Conservation (phyloP, 2,797 vertebrate genomes). For the Micrastur ruficollis region DNA sequence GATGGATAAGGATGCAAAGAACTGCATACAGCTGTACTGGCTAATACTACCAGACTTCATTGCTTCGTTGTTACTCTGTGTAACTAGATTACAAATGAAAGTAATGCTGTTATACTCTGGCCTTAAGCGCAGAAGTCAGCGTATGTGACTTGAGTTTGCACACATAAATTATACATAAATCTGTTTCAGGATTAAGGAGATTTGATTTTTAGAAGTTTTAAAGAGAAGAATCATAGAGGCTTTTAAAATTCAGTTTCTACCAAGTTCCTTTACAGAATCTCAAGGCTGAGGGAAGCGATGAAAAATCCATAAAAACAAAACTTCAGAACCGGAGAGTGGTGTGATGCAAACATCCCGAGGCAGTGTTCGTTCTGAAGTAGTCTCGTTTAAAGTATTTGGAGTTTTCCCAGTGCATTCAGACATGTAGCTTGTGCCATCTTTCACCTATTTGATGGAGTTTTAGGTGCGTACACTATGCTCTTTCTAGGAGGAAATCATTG, state of each 20-base stretch:
- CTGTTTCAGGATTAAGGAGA: neutral
- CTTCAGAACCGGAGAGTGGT: slow-evolving; percentile 6
- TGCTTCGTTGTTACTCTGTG: neutral
- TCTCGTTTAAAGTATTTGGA: neutral
- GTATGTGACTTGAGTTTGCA: neutral
- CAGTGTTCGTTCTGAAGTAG: slow-evolving; percentile 11
- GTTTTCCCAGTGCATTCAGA: neutral
- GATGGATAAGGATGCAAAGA: neutral
- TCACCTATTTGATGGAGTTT: neutral
- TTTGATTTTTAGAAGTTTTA: neutral
- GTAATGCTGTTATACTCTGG: neutral
- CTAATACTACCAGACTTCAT: neutral
- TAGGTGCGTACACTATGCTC: neutral
- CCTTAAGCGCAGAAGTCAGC: neutral
- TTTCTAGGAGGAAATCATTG: neutral
- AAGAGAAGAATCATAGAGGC: neutral
- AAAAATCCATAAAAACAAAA: slow-evolving; percentile 43
- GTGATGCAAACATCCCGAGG: slow-evolving; percentile 46
- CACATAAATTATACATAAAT: slow-evolving; percentile 20
- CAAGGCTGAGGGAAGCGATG: neutral
- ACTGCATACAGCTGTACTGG: neutral
- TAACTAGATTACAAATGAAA: neutral
- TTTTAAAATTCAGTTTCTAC: slow-evolving; percentile 17
- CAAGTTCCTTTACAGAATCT: neutral
- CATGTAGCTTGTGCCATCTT: neutral